Percentiles rank a stretch among this genome's conserved stretches.
These are phyloP conservation scores for Harmothoe impar DNA, from an alignment of 2,888 invertebrate genomes.

Conservation along the genomic window DNA sequence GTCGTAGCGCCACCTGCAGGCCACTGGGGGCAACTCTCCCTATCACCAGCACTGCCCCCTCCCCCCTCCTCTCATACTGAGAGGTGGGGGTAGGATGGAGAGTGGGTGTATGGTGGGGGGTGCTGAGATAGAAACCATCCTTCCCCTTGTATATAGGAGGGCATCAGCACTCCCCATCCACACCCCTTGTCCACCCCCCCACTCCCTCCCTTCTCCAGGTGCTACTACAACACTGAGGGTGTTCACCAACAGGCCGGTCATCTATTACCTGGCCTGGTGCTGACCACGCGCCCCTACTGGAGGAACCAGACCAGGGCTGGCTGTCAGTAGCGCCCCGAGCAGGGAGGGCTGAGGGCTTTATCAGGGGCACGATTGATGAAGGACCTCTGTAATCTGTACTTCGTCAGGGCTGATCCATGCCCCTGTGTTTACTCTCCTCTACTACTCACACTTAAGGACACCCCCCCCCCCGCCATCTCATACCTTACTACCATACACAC, in stretches of 20 bases:
- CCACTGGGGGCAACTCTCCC: conserved; percentile 36
- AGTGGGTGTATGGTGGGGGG: neutral
- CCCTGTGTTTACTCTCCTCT: neutral
- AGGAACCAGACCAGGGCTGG: neutral
- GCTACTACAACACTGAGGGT: neutral
- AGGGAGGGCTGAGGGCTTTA: neutral
- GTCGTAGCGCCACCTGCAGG: conserved; percentile 53
- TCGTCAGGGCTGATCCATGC: conserved; percentile 38
- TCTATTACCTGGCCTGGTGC: neutral
- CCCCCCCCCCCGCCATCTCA: neutral
- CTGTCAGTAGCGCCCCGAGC: neutral
- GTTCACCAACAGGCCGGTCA: neutral
- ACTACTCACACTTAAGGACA: neutral
- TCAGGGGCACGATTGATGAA: neutral
- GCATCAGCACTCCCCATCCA: neutral
- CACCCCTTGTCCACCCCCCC: neutral
- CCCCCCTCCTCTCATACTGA: neutral
- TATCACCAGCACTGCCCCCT: neutral
- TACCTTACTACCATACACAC: neutral
- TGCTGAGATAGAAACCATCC: neutral
- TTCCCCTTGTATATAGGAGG: neutral
- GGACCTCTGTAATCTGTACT: conserved; percentile 1
- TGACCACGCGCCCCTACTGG: neutral
- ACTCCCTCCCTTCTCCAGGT: neutral
- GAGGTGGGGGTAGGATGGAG: neutral